Evolutionary conservation across 2,888 invertebrate species (phyloP), one percentile per base, ranked within the genome.

Genomic region (Parnassius apollo): DNA sequence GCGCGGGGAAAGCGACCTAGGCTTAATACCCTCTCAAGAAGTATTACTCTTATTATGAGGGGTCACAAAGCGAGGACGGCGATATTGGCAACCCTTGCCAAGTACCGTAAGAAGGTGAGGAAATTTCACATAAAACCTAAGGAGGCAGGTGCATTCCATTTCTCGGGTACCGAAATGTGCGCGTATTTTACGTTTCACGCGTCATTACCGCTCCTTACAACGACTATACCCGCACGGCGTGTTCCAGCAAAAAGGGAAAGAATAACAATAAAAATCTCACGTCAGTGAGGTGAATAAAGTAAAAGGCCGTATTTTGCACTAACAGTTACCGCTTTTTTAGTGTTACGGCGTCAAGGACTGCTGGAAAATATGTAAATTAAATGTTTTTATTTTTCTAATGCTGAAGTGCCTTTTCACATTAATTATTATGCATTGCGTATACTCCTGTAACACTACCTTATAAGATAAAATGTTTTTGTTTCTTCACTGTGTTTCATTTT

Each of bases 141-240:
- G 88, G 90, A 90, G 87, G 86, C 91, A 91, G 90, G 90, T 91
- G 89, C 89, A 89, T 89, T 87, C 88, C 89, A 90, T 91, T 91
- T 88, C 80, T 78, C 81, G 81, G 86, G 87, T 80, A 81, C 82
- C 86, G 77, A 85, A 90, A 90, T 86, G 89, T 84, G 78, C 77
- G 81, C 83, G 88, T 90, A 89, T 90, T 90, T 91, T 85, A 91
- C 89, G 85, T 84, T 82, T 83, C 82, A 80, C 81, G 85, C 83
- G 81, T 86, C 86, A 84, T 88, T 89, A 86, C 83, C 73, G 75
- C 80, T 76, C 78, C 81, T 80, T 82, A 80, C 80, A 77, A 75
- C 73, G 81, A 78, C 80, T 81, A 82, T 78, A 75, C 68, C 66
- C 67, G 73, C 76, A 71, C 74, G 75, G 71, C 74, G 77, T 81